Evolutionary conservation across 2,888 invertebrate species (phyloP), one percentile per base, ranked within the genome.

Genomic region (Yponomeuta malinellus): DNA sequence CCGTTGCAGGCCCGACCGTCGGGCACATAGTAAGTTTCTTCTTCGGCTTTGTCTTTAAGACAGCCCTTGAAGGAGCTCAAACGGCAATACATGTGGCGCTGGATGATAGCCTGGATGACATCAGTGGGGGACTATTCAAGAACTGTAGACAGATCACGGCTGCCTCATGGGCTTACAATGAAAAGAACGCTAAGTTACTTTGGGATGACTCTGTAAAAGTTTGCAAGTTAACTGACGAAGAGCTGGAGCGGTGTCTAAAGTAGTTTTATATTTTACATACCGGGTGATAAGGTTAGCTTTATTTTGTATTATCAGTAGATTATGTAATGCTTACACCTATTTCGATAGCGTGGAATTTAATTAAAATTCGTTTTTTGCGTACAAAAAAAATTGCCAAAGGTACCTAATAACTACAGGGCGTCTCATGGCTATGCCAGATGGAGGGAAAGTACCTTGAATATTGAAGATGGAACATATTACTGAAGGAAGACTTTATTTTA

Each of bases 31-130:
- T 95, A 75, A 90, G 91, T 70, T 85, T 94, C 43, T 85, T 96
- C 48, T 96, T 95, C 79, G 90, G 91, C 70, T 85, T 94, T 48
- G 85, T 96, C 48, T 96, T 95, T 79, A 96, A 97, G 88, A 95
- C 94, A 43, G 93, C 95, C 0, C 93, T 94, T 80, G 95, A 97
- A 82, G 97, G 97, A 0, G 96, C 96, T 0, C 97, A 97, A 79
- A 97, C 97, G 0, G 94, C 95, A 1, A 92, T 97, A 64, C 94
- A 96, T 75, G 88, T 95, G 31, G 95, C 96, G 0, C 94, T 96
- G 9, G 94, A 96, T n/a, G 94, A 95, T 69, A 95, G 95, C 74
- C 93, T 96, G 1, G 93, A 86, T 0, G 93, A 94, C 74, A 93
- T 95, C 0, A 94, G 92, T 66, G 97, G 97, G 67, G 95, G 95